Evolutionary conservation across 2,113 vertebrate species (phyloP).

Genomic region (Collichthys lucidus): DNA sequence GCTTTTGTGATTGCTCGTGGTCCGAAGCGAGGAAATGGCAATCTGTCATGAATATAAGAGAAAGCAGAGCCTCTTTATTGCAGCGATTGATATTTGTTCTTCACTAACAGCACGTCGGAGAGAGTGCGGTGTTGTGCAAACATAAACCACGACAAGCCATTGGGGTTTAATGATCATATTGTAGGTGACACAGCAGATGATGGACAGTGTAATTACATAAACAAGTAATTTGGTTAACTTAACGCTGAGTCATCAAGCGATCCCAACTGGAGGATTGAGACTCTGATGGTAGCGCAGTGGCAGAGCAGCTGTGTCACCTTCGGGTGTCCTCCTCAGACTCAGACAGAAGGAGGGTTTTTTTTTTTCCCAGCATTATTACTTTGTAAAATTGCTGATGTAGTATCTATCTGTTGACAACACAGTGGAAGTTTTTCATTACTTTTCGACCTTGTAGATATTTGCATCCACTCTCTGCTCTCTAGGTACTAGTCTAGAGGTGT

Average conservation of each 20-base stretch:
- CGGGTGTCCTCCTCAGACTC: slow-evolving; percentile 17
- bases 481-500: slow-evolving; percentile 1
- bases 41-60: slow-evolving; percentile 14
- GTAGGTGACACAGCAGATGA: slow-evolving; percentile 46
- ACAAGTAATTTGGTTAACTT: slow-evolving; percentile 52
- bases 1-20: slow-evolving; percentile 10
- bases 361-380: slow-evolving; percentile 13
- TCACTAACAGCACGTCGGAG: background rate
- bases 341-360: slow-evolving; percentile 10
- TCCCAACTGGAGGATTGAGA: slow-evolving; percentile 24
- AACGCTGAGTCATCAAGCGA: slow-evolving; percentile 44
- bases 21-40: slow-evolving; percentile 11
- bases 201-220: slow-evolving; percentile 49
- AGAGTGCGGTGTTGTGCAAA: slow-evolving; percentile 26
- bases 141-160: slow-evolving; percentile 23
- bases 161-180: slow-evolving; percentile 39
- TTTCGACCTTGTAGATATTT: slow-evolving; percentile 33
- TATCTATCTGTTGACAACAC: slow-evolving; percentile 6
- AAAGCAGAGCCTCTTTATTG: slow-evolving; percentile 9
- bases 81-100: slow-evolving; percentile 35
- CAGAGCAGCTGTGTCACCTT: slow-evolving; percentile 59
- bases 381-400: slow-evolving; percentile 41
- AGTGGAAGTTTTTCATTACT: slow-evolving; percentile 11
- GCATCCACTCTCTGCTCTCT: background rate
- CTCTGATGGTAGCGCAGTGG: slow-evolving; percentile 17